Evolutionary conservation across 2,797 vertebrate species (phyloP).

Genomic region (Presbytis comata): DNA sequence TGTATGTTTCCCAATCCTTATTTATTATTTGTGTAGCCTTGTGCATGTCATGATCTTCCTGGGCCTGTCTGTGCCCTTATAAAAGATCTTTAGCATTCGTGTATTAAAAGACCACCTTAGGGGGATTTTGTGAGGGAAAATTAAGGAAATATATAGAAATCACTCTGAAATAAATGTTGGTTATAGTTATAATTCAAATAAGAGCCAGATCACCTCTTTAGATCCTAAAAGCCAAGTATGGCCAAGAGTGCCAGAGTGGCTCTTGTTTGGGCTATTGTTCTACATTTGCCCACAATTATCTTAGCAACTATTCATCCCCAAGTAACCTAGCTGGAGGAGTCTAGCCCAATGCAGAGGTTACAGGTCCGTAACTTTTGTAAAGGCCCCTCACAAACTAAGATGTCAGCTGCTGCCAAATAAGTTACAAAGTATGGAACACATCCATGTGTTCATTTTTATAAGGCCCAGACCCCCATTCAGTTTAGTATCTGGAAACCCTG

Average conservation of each 20-base stretch:
- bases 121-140: neutral
- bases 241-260: neutral
- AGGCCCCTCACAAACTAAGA: neutral
- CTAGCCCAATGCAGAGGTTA: neutral
- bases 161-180: neutral
- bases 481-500: slow-evolving; percentile 31
- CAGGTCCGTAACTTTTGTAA: neutral
- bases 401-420: neutral
- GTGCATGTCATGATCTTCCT: neutral
- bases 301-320: neutral
- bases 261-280: neutral
- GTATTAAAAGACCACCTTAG: neutral
- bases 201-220: neutral
- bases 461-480: neutral
- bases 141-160: neutral
- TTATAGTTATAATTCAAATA: neutral
- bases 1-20: neutral
- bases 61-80: neutral
- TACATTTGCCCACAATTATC: neutral
- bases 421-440: neutral
- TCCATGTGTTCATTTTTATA: neutral
- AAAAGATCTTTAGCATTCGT: neutral
- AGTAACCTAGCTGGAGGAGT: neutral
- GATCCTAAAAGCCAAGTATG: neutral
- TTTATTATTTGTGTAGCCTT: neutral